A percentile compares a stretch with the other conserved stretches of the same genome.
Evolutionary conservation across 2,797 vertebrate species (phyloP).

Genomic region (Tadarida brasiliensis): DNA sequence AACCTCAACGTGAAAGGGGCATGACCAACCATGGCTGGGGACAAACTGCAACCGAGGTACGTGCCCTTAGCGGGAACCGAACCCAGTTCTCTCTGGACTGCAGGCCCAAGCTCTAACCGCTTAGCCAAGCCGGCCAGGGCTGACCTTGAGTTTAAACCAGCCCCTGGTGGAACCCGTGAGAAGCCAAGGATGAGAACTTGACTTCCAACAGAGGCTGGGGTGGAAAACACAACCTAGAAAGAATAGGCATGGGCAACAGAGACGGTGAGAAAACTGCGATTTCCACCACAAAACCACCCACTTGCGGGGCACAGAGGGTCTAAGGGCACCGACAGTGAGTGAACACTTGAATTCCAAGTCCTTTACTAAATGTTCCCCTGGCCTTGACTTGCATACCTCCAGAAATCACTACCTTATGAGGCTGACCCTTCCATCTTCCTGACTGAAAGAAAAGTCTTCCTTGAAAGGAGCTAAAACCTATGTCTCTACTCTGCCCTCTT

Average conservation of each 20-base stretch:
- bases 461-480: not conserved
- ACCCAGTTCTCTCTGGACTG: too few species aligned
- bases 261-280: not conserved
- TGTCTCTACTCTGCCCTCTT: not conserved
- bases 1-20: too few species aligned
- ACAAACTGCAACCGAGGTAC: too few species aligned
- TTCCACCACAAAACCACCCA: not conserved
- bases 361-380: not conserved
- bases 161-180: not conserved
- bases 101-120: too few species aligned
- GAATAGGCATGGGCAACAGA: not conserved
- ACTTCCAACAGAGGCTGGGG: not conserved
- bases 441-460: not conserved
- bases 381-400: not conserved
- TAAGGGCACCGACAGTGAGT: not conserved
- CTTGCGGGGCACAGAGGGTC: not conserved
- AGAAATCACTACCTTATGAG: not conserved
- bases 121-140: too few species aligned
- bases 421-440: not conserved
- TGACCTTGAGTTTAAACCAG: conserved; percentile 2
- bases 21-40: too few species aligned
- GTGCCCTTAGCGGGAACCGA: too few species aligned
- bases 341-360: not conserved
- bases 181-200: not conserved
- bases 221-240: not conserved